Percentiles rank a stretch among this genome's conserved stretches.
Evolutionary conservation across 2,797 vertebrate species (phyloP).

Genomic region (Streptopelia turtur): DNA sequence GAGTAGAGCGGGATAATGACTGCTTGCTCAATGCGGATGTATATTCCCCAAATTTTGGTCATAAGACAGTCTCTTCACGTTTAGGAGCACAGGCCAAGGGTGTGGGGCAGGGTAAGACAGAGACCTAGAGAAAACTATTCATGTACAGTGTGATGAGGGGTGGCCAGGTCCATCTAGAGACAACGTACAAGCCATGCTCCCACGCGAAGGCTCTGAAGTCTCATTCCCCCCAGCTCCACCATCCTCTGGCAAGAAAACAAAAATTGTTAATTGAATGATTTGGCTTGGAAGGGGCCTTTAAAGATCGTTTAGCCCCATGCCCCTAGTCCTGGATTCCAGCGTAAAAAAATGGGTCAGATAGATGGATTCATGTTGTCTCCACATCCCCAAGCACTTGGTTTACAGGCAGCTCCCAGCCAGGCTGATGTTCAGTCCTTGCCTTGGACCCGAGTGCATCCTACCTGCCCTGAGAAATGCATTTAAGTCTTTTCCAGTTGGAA

Average conservation of each 20-base stretch:
- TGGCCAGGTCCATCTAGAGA: not conserved
- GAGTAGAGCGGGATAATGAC: too few relatives aligned
- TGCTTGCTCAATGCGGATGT: too few relatives aligned
- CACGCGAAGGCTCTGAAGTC: not conserved
- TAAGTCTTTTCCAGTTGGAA: not conserved
- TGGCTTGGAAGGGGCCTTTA: not conserved
- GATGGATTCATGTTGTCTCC: too few relatives aligned
- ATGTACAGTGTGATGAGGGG: rapidly evolving
- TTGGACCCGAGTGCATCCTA: not conserved
- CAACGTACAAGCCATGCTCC: not conserved
- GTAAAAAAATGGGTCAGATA: not conserved
- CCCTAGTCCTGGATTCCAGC: not conserved
- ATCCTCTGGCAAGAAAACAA: not conserved
- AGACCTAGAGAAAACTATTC: not conserved
- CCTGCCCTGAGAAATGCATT: not conserved
- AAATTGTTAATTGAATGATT: not conserved
- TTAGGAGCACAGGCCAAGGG: not conserved
- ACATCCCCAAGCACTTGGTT: not conserved
- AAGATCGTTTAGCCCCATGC: not conserved
- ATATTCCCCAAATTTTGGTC: not conserved
- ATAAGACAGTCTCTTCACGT: not conserved
- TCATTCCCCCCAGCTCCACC: not conserved
- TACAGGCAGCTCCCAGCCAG: not conserved
- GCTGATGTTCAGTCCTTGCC: not conserved
- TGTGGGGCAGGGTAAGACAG: rapidly evolving